These are phyloP conservation scores for Bathynomus jamesi DNA, from an alignment of 1,140 invertebrate species.

Conservation along the genomic window DNA sequence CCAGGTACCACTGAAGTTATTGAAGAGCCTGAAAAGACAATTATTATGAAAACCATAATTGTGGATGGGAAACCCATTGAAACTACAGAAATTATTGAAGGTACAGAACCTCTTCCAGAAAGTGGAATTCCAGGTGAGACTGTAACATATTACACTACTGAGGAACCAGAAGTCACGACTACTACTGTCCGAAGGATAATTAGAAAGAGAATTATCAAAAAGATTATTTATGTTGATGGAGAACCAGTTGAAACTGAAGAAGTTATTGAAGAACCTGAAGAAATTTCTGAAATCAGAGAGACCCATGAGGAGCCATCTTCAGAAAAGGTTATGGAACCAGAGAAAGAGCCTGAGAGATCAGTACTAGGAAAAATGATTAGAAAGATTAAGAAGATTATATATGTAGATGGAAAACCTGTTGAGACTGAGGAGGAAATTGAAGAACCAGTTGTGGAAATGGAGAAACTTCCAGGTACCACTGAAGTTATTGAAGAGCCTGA, in stretches of 20 bases:
- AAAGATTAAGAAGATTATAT: slow-evolving; percentile 6
- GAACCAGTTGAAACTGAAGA: slow-evolving; percentile 17
- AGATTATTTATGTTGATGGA: slow-evolving; percentile 19
- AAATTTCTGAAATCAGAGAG: neutral
- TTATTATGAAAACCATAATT: slow-evolving; percentile 1
- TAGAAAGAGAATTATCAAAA: slow-evolving; percentile 16
- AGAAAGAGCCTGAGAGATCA: neutral
- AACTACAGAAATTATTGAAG: slow-evolving; percentile 7
- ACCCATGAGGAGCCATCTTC: too few relatives aligned
- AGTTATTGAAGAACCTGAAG: slow-evolving; percentile 19
- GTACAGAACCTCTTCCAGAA: neutral
- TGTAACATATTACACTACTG: neutral
- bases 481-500: neutral
- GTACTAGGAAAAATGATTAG: slow-evolving; percentile 6
- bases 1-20: neutral
- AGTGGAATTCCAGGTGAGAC: neutral
- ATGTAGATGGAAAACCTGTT: slow-evolving; percentile 11
- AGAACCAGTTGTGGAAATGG: neutral
- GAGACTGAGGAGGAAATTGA: slow-evolving; percentile 12
- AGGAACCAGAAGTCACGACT: slow-evolving; percentile 2
- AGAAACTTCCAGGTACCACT: neutral
- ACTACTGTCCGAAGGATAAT: slow-evolving; percentile 16
- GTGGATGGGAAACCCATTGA: slow-evolving; percentile 3
- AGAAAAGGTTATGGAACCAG: slow-evolving; percentile 1
- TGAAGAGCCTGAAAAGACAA: neutral